phyloP scores from a whole-genome alignment of 2,888 invertebrate species.

The Torymus aiolomorphi region DNA sequence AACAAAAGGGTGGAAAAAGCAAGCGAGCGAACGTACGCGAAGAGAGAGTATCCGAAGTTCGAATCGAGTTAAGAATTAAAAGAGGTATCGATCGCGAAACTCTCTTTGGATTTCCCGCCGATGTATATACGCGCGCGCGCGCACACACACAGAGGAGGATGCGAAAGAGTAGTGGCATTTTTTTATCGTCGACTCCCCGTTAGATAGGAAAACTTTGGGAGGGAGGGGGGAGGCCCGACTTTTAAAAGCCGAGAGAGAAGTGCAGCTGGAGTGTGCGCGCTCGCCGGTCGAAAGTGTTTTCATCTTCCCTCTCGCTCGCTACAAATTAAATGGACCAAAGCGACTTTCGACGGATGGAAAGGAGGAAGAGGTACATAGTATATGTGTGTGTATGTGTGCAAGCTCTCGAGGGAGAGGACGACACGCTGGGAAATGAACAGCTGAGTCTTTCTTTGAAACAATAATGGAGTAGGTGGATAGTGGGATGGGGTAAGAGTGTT shows the following conservation, averaged over 20 bases:
- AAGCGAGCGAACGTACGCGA: slow-evolving; percentile 49
- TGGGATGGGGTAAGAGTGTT: no score
- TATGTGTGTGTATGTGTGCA: no score
- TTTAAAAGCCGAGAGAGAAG: slow-evolving; percentile 50
- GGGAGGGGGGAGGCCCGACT: slow-evolving; percentile 14
- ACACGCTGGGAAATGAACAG: neutral
- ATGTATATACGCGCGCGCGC: neutral
- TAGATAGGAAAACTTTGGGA: slow-evolving; percentile 53
- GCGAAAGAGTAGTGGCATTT: slow-evolving; percentile 19
- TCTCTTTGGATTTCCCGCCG: slow-evolving; percentile 28
- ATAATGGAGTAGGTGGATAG: neutral
- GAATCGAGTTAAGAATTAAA: slow-evolving; percentile 64
- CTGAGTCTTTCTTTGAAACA: neutral
- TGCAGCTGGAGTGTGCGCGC: slow-evolving; percentile 30
- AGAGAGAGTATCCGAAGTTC: slow-evolving; percentile 56
- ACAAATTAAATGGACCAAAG: slow-evolving; percentile 48
- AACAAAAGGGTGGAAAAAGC: slow-evolving; percentile 41
- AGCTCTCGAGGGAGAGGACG: neutral
- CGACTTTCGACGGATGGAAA: slow-evolving; percentile 15
- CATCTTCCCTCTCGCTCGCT: slow-evolving; percentile 32
- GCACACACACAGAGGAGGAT: slow-evolving; percentile 1
- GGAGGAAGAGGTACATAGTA: no score
- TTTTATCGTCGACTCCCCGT: slow-evolving; percentile 31
- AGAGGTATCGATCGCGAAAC: slow-evolving; percentile 59
- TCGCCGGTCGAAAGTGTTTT: slow-evolving; percentile 44